Conservation (phyloP, 2,113 vertebrate species). For the Nannospalax galili region DNA sequence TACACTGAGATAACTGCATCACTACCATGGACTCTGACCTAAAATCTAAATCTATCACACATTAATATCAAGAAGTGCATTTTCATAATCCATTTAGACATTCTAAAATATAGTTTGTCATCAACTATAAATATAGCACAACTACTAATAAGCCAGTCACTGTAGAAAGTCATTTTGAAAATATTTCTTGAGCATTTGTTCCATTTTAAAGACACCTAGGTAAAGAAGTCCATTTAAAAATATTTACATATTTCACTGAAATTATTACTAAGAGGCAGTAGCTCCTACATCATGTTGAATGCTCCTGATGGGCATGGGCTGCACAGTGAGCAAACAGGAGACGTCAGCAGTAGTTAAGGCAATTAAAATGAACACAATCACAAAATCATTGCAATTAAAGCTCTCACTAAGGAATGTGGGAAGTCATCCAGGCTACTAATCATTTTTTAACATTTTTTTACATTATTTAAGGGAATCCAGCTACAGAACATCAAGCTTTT, state of each 20-base stretch:
- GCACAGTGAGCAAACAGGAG: constrained; percentile 21
- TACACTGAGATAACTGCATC: background rate
- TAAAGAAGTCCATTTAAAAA: constrained; percentile 46
- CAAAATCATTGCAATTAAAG: constrained; percentile 77
- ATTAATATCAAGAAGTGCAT: background rate
- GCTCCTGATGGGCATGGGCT: background rate
- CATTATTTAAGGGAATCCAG: constrained; percentile 73
- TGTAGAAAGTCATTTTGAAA: constrained; percentile 32
- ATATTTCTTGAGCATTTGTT: background rate
- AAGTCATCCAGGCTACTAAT: constrained; percentile 65
- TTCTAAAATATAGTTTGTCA: constrained; percentile 30
- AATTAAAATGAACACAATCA: constrained; percentile 75
- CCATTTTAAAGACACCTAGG: background rate
- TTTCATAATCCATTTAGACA: constrained; percentile 1
- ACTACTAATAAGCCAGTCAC: constrained; percentile 23
- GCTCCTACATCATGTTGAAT: constrained; percentile 32
- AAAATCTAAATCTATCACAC: background rate
- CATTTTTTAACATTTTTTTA: constrained; percentile 75
- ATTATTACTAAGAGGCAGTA: constrained; percentile 60
- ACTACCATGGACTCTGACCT: background rate
- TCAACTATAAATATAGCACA: background rate
- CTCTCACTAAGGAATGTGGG: constrained; percentile 68
- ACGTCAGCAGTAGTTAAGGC: constrained; percentile 50
- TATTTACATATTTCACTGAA: constrained; percentile 46
- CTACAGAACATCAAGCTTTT: constrained; percentile 67